Evolutionary conservation across 2,888 invertebrate species (phyloP), one percentile per base, ranked within the genome.

Genomic region (Erebia aethiops): DNA sequence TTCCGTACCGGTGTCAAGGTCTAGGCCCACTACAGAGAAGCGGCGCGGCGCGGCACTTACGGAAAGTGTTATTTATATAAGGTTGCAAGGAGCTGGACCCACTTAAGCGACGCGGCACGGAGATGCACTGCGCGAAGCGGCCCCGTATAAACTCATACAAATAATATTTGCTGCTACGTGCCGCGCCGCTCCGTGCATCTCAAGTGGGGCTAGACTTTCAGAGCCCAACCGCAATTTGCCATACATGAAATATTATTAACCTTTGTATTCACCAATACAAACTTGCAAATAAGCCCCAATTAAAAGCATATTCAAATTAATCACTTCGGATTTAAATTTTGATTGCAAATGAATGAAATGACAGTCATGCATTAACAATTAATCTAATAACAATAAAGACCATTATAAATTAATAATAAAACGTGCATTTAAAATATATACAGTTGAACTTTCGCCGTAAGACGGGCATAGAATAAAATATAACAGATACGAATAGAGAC

Each of bases 401-500:
- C 16, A 67, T 16, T 66, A 41, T 69, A 16, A 52, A 18, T 26
- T 35, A 35, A 41, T n/a, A 56, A 46, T 14, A 58, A 56, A 10
- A 49, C 10, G 1, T 43, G 11, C n/a, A 49, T 51, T 67, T 57
- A 35, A 56, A 60, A 51, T 49, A 65, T 49, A 65, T 64, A 54
- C 54, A 46, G 43, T 62, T 46, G 49, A 72, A 74, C 74, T 74
- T 74, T 74, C 74, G 72, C 70, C 68, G 49, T 52, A 49, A 49
- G 35, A 70, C 68, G 70, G 52, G 35, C 43, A 58, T 49, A 63
- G 74, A 74, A 74, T 74, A 66, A 66, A 57, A 54, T 67, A 56
- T 46, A 65, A 60, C 51, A 69, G 61, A 69, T 41, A 71, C 71
- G 57, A 18, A 26, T 26, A 43, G 26, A 2, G 52, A 71, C 70